These are phyloP conservation scores for Odontomachus brunneus DNA, from an alignment of 1,140 invertebrate genomes.

Conservation along the genomic window DNA sequence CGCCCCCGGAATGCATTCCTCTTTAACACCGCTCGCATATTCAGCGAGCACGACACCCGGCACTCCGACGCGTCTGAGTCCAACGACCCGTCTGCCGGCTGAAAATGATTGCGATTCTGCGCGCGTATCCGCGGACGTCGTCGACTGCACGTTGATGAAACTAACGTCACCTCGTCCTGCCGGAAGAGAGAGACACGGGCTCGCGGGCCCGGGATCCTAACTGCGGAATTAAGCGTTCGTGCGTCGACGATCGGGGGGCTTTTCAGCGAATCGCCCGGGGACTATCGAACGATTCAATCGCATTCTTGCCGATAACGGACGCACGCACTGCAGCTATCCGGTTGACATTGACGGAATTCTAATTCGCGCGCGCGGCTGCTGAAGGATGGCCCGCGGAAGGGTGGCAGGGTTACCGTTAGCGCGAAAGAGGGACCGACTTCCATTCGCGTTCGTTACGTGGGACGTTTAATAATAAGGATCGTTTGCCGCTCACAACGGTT, in stretches of 20 bases:
- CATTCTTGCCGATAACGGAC: background rate
- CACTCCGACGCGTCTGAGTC: slow-evolving; percentile 28
- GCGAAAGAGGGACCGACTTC: background rate
- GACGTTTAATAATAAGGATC: slow-evolving; percentile 2
- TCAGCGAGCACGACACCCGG: slow-evolving; percentile 44
- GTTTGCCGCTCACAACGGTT: background rate
- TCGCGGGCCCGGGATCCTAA: background rate
- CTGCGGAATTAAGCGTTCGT: background rate
- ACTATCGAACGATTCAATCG: background rate
- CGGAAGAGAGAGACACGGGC: slow-evolving; percentile 35
- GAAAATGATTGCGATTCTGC: slow-evolving; percentile 54
- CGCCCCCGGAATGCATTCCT: slow-evolving; percentile 46
- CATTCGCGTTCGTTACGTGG: slow-evolving; percentile 15
- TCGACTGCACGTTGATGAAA: background rate
- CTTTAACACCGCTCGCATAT: slow-evolving; percentile 44
- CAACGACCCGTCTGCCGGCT: slow-evolving; percentile 50
- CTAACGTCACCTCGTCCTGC: slow-evolving; percentile 12
- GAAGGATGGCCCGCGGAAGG: background rate
- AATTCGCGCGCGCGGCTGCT: background rate
- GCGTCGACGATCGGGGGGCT: background rate
- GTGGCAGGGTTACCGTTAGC: background rate
- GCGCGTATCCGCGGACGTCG: background rate
- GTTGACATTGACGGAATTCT: slow-evolving; percentile 8
- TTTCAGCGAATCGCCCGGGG: background rate
- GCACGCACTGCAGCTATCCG: too few species aligned